phyloP scores from a whole-genome alignment of 2,797 vertebrate species.

The Mus spretus region DNA sequence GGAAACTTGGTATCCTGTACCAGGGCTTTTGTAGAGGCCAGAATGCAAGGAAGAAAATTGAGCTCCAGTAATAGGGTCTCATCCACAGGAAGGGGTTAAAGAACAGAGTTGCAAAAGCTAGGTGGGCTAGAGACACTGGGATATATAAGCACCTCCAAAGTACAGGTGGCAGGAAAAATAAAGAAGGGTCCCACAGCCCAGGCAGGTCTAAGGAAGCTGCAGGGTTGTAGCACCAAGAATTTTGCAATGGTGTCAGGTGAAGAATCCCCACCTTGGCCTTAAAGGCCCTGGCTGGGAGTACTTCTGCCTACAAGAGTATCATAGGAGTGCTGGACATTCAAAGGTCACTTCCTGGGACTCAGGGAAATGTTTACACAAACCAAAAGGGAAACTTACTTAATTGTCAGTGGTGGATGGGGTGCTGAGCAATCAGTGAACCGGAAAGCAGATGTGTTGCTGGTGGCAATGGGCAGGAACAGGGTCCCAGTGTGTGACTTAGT shows the following conservation, averaged over 20 bases:
- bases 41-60: neutral
- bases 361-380: neutral
- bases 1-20: neutral
- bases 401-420: too few species aligned
- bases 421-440: too few species aligned
- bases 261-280: neutral
- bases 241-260: neutral
- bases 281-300: neutral
- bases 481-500: too few species aligned
- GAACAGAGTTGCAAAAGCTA: neutral
- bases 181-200: neutral
- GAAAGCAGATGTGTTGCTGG: too few species aligned
- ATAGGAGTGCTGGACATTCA: neutral
- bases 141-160: neutral
- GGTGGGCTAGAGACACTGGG: neutral
- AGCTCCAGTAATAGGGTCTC: neutral
- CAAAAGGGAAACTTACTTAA: too few species aligned
- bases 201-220: neutral
- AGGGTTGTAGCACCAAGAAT: neutral
- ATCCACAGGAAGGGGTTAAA: neutral
- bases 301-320: neutral
- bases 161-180: neutral
- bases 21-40: neutral
- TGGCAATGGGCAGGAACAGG: too few species aligned
- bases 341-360: neutral